Conservation (phyloP, 1,140 invertebrate genomes). For the Saccostrea cuccullata region DNA sequence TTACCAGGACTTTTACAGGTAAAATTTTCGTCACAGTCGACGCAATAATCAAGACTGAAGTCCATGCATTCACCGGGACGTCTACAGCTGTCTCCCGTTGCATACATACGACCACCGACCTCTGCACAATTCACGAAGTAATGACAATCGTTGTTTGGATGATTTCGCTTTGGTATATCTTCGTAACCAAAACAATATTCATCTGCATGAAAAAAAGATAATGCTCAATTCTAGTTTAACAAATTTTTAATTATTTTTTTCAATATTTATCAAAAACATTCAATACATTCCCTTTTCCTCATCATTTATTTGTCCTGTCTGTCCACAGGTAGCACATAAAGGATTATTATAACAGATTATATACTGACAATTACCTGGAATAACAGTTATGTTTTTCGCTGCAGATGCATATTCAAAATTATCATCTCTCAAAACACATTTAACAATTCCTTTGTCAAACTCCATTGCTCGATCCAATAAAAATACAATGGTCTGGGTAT, state of each 20-base stretch:
- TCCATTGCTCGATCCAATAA: not conserved
- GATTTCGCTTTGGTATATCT: not conserved
- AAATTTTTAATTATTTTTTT: no score
- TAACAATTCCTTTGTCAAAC: no score
- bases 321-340: no score
- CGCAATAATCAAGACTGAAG: not conserved
- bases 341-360: no score
- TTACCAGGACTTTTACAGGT: not conserved
- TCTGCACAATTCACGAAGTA: not conserved
- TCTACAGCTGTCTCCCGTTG: not conserved
- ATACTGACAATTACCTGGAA: not conserved
- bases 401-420: no score
- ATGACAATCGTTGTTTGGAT: constrained; percentile 5
- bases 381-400: no score
- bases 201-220: not conserved
- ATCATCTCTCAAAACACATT: no score
- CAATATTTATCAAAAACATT: no score
- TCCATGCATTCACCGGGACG: not conserved
- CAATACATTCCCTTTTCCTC: no score
- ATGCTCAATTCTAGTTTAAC: not conserved
- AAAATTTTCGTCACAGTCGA: not conserved
- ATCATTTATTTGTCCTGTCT: no score
- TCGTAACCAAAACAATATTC: not conserved
- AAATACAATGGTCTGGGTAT: not conserved
- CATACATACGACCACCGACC: not conserved